These are phyloP conservation scores for Lasioglossum vierecki DNA, from an alignment of 2,888 invertebrate genomes.

Conservation along the genomic window DNA sequence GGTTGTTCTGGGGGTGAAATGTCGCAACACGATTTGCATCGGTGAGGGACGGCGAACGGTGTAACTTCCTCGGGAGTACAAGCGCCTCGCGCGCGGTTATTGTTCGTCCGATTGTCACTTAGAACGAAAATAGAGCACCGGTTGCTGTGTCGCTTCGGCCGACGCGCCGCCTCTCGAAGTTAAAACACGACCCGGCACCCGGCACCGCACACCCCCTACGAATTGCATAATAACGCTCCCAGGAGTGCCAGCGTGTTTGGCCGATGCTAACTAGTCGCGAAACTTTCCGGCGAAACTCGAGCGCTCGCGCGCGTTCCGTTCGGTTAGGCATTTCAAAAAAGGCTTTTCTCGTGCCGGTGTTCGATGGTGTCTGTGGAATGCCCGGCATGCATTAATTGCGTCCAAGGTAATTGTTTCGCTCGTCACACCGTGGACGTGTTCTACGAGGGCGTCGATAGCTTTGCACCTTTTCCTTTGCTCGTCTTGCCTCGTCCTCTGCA, in stretches of 20 bases:
- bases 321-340: slow-evolving; percentile 21
- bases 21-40: slow-evolving; percentile 1
- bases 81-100: slow-evolving; percentile 3
- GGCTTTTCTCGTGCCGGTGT: neutral
- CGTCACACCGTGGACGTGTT: slow-evolving; percentile 38
- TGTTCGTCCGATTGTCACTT: slow-evolving; percentile 17
- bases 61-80: slow-evolving; percentile 10
- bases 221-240: slow-evolving; percentile 46
- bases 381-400: slow-evolving; percentile 69
- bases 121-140: slow-evolving; percentile 25
- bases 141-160: neutral
- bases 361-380: slow-evolving; percentile 55
- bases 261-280: slow-evolving; percentile 49
- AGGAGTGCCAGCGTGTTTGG: neutral
- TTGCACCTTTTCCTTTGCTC: slow-evolving; percentile 6
- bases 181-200: slow-evolving; percentile 13
- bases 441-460: neutral
- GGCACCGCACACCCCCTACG: neutral
- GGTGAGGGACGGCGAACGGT: slow-evolving; percentile 8
- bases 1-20: too few relatives aligned
- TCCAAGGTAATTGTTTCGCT: slow-evolving; percentile 68
- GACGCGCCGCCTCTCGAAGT: slow-evolving; percentile 21
- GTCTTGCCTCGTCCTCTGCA: neutral
- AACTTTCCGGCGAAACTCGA: slow-evolving; percentile 43
- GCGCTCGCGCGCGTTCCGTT: slow-evolving; percentile 8